Conservation (phyloP, 2,797 vertebrate species). For the Mormyrus proboscirostris region DNA sequence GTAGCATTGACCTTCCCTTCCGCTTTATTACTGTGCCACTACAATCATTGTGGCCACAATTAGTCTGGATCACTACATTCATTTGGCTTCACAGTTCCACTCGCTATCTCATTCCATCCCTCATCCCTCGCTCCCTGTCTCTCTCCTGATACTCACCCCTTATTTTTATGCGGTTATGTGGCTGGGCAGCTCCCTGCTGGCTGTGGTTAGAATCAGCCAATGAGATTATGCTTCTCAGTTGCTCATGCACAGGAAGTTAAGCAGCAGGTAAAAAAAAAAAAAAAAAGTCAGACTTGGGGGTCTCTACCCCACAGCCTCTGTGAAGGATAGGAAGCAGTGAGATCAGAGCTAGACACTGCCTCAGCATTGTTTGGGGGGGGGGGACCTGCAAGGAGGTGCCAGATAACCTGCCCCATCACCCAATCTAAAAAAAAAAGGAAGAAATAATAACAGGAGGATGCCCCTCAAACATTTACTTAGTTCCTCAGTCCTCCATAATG, state of each 20-base stretch:
- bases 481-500: not conserved
- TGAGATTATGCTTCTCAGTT: slow-evolving; percentile 14
- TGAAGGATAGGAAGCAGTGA: slow-evolving; percentile 29
- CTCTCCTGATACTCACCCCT: slow-evolving; percentile 31
- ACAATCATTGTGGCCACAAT: not conserved
- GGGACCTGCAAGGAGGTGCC: not conserved
- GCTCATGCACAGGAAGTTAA: slow-evolving; percentile 42
- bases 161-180: slow-evolving; percentile 54
- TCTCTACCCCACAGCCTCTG: slow-evolving; percentile 33
- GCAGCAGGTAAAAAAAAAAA: slow-evolving; percentile 39
- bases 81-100: slow-evolving; percentile 4
- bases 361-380: not conserved
- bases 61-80: not conserved
- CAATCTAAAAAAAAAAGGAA: not conserved
- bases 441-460: not conserved
- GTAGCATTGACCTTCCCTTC: not conserved
- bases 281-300: slow-evolving; percentile 50
- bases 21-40: not conserved
- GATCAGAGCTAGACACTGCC: not conserved
- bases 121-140: not conserved
- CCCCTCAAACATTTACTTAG: slow-evolving; percentile 39
- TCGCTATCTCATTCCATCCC: not conserved
- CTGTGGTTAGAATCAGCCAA: slow-evolving; percentile 20
- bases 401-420: slow-evolving; percentile 22
- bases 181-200: slow-evolving; percentile 46